These are phyloP conservation scores for Physeter macrocephalus DNA, from an alignment of 2,113 vertebrate genomes.

Conservation along the genomic window DNA sequence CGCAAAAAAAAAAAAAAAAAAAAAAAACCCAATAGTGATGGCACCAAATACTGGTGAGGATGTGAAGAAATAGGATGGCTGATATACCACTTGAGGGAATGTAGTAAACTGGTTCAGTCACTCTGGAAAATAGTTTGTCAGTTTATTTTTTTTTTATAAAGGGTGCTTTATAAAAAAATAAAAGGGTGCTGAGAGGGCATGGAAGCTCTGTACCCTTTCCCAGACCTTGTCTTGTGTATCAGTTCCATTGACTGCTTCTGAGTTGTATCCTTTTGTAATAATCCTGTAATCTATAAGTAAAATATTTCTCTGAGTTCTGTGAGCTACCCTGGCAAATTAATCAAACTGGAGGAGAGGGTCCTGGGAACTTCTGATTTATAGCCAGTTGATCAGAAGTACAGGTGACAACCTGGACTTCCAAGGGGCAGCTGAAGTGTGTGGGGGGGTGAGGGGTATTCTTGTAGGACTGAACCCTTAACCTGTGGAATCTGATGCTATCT, in stretches of 20 bases:
- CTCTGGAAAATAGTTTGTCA: background rate
- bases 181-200: background rate
- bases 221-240: background rate
- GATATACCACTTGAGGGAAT: background rate
- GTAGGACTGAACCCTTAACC: background rate
- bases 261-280: background rate
- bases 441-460: background rate
- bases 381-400: background rate
- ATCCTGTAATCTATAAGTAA: background rate
- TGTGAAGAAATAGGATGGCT: background rate
- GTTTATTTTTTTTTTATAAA: too few species aligned
- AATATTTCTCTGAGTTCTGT: background rate
- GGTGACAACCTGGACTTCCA: too few species aligned
- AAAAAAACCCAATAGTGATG: background rate
- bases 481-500: background rate
- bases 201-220: background rate
- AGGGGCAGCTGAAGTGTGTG: background rate
- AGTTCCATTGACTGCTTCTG: background rate
- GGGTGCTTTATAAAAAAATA: too few species aligned
- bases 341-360: background rate
- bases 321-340: background rate
- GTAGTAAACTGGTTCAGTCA: background rate
- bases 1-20: too few species aligned
- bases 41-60: background rate
- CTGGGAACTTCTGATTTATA: background rate